Conservation (phyloP, 2,113 vertebrate species). For the Cavia porcellus region DNA sequence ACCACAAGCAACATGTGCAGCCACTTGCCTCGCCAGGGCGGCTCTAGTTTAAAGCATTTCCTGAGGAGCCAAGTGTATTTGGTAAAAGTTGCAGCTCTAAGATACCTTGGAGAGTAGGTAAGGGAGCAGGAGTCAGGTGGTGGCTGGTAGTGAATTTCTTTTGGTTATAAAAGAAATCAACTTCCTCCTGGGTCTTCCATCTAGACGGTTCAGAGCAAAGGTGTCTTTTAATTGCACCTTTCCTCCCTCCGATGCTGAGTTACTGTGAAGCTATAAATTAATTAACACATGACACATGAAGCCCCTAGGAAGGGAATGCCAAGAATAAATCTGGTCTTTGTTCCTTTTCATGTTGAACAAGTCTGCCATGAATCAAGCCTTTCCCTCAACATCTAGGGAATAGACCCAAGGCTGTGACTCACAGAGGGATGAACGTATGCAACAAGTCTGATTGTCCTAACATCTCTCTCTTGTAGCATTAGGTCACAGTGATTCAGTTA, state of each 20-base stretch:
- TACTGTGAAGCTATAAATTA: constrained; percentile 59
- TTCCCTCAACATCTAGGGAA: constrained; percentile 60
- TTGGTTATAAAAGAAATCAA: neutral
- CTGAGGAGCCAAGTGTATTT: neutral
- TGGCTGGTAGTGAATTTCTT: neutral
- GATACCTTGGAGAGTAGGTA: neutral
- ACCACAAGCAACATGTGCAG: neutral
- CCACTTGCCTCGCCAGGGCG: neutral
- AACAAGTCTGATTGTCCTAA: neutral
- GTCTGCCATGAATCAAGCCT: constrained; percentile 50
- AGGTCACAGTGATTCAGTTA: constrained; percentile 36
- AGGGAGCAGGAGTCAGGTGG: neutral
- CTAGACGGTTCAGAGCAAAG: neutral
- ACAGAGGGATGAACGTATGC: neutral
- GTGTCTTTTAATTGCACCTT: neutral
- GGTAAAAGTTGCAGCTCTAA: neutral
- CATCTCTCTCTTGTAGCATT: neutral
- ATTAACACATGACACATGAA: constrained; percentile 32
- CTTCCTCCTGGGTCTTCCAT: neutral
- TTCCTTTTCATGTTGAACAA: constrained; percentile 58
- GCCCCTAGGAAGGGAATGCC: constrained; percentile 42
- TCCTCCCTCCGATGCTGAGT: neutral
- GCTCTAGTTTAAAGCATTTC: neutral
- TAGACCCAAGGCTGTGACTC: constrained; percentile 17
- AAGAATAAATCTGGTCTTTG: constrained; percentile 63